Base-by-base conservation (phyloP, 64 coral and sea anemone species). In the Montipora foliosa region DNA sequence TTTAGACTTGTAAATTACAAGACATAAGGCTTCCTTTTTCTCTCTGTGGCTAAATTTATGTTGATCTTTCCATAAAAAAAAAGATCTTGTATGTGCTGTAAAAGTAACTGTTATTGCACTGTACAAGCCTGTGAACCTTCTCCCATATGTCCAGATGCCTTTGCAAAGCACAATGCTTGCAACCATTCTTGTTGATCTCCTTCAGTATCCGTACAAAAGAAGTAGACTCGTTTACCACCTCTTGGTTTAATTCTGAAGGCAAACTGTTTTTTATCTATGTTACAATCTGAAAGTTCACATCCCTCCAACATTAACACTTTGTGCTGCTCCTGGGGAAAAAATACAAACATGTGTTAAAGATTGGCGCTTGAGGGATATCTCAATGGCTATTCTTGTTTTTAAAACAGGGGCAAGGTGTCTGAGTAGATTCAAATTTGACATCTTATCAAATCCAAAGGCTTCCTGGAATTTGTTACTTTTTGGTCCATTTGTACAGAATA, bases 121-220 rank as follows among this genome's bases (percentile, higher is more conserved):
- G 71, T 22, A 77, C 96, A 98, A 64, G 96, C 96, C 87, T 92
- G 89, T 12, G 96, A 98, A 8, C 96, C 96, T 84, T 98, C 93
- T 10, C 77, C 89, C 80, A 94, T 92, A 29, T 89, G 91, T 1
- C 96, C 96, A 14, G 96, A 89, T 73, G 96, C 92, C 77, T 96
- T 99, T 76, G 98, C 98, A 90, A 99, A 96, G 66, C 95, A 99
- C 21, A 99, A 92, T 44, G 95, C 98, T 79, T 99, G 98, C 95
- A 99, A 92, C 98, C 98, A 99, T 15, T 99, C 98, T 79, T 99
- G 98, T 12, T 96, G 95, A 13, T 99, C 98, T 87, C 88, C 80
- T 74, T 96, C 92, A 68, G 71, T 96, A 57, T 99, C 98, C 6
- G 95, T 86, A 79, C 88, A 77, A 87, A 99, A 96, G 74, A 94